These are phyloP conservation scores for Zygaena filipendulae DNA, from an alignment of 2,888 invertebrate genomes.

Conservation along the genomic window DNA sequence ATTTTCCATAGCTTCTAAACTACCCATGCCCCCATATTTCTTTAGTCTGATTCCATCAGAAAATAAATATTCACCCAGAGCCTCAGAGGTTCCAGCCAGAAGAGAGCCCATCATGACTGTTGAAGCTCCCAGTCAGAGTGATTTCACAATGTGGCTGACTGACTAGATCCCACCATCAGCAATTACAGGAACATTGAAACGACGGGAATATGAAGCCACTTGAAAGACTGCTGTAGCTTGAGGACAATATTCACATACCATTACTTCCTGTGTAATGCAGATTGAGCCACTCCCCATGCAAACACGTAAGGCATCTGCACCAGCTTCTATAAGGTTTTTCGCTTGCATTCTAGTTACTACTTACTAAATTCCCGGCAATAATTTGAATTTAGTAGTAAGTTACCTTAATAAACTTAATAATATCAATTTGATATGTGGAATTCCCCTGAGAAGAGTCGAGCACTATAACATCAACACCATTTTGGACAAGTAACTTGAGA, in stretches of 20 bases:
- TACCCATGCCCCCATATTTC: constrained; percentile 99
- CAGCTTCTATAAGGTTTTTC: constrained; percentile 96
- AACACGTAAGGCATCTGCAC: constrained; percentile 95
- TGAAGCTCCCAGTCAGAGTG: constrained; percentile 90
- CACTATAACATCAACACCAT: constrained; percentile 96
- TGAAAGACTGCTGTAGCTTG: constrained; percentile 98
- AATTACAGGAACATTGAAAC: constrained; percentile 94
- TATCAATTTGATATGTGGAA: constrained; percentile 93
- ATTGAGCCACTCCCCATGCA: constrained; percentile 99
- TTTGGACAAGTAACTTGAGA: constrained; percentile 80
- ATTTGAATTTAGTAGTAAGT: constrained; percentile 90
- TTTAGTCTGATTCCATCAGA: constrained; percentile 97
- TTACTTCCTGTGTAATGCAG: constrained; percentile 98
- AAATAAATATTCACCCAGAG: constrained; percentile 99
- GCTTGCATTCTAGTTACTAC: constrained; percentile 98
- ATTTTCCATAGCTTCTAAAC: constrained; percentile 97
- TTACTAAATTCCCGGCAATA: constrained; percentile 96
- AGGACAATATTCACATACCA: constrained; percentile 98
- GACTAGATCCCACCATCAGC: constrained; percentile 99
- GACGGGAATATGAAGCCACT: constrained; percentile 90
- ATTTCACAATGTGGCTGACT: constrained; percentile 97
- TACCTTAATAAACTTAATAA: constrained; percentile 91
- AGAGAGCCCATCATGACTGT: constrained; percentile 99
- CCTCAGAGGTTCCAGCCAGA: constrained; percentile 97
- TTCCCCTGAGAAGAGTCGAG: constrained; percentile 99